Base-by-base conservation (phyloP, 2,113 vertebrate genomes). In the Lipophrys pholis region DNA sequence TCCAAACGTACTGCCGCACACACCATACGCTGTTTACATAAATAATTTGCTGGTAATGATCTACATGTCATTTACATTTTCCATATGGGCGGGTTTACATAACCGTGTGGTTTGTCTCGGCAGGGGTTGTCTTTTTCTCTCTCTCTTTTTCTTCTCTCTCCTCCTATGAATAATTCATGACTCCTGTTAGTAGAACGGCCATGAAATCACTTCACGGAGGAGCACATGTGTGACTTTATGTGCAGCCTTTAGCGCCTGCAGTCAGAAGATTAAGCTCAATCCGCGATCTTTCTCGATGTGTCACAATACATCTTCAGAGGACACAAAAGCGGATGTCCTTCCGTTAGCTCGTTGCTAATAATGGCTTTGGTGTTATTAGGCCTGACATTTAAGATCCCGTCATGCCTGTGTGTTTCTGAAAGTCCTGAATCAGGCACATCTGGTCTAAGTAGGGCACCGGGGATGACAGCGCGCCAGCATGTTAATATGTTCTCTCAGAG, bases 371-470 rank as follows among this genome's bases (percentile, higher is more conserved):
- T 69, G 76, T 83, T 82, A 82, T 80, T 54, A 58, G 67, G 64
- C 58, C 35, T 86, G 84, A 86, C 84, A 80, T 89, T 76, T 78
- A 80, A 80, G 84, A 84, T 81, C 46, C 62, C 78, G 62, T 64
- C 63, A 49, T 12, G 54, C 16, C 63, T 69, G 61, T 52, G 48
- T 83, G 62, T 87, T 63, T 69, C 60, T 78, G 72, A 80, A 73
- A 81, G 62, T 83, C 69, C 78, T 76, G 86, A 89, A 80, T 69
- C 71, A 80, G 71, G 70, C 56, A 69, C 81, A 84, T 90, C 84
- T 83, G 84, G 81, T 76, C 21, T 75, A 79, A 83, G 66, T 82
- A 74, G 78, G 68, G 48, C 78, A 70, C 57, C 11, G 43, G 74
- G 67, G 61, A 76, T 76, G 82, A 86, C 73, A 71, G 65, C 1